Conservation (phyloP, 2,888 invertebrate genomes). For the Microctonus hyperodae region DNA sequence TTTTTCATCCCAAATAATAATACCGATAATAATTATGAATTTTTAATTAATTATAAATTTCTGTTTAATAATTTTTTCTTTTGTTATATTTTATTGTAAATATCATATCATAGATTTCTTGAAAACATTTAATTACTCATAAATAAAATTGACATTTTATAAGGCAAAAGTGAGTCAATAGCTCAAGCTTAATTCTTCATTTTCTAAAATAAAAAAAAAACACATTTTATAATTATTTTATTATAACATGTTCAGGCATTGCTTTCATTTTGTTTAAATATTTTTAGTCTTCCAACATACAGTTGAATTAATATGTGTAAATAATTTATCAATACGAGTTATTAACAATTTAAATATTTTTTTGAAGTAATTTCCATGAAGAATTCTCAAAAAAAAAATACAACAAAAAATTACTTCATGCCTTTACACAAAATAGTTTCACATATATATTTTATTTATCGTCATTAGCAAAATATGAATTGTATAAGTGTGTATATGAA, state of each 20-base stretch:
- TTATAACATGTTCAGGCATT: constrained; percentile 52
- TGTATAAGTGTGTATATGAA: background rate
- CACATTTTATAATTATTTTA: constrained; percentile 51
- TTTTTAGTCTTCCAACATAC: constrained; percentile 56
- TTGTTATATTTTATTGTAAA: background rate
- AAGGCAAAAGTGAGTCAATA: no score
- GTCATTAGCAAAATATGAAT: background rate
- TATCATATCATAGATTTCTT: constrained; percentile 10
- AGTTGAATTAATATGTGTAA: constrained; percentile 56
- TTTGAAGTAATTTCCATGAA: constrained; percentile 13
- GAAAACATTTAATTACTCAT: constrained; percentile 59
- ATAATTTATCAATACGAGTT: constrained; percentile 44
- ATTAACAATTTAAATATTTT: constrained; percentile 31
- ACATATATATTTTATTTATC: background rate
- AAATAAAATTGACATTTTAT: constrained; percentile 60
- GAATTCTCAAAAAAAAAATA: constrained; percentile 13
- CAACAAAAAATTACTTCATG: no score
- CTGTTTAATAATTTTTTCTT: background rate
- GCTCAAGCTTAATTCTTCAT: no score
- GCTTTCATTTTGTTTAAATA: constrained; percentile 43
- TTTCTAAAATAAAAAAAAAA: no score
- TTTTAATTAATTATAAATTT: constrained; percentile 49
- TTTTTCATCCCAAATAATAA: background rate
- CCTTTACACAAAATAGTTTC: background rate
- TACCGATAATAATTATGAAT: constrained; percentile 3